Conservation (phyloP, 37 sponge, comb jelly and placozoan species). For the Halisarca cf. caerulea region DNA sequence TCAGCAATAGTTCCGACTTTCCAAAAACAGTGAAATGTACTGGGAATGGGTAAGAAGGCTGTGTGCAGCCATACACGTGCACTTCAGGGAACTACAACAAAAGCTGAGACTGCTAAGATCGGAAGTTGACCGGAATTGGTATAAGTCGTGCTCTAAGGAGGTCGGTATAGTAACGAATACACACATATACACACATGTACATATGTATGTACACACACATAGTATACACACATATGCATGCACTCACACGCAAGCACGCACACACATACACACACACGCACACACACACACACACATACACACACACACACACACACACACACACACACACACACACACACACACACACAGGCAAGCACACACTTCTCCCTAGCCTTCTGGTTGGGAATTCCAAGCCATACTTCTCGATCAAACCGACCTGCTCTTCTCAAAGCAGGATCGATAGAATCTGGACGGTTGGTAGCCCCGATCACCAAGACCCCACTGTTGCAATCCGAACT, state of each 20-base stretch:
- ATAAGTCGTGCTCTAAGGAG: too few relatives aligned
- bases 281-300: conserved; percentile 41
- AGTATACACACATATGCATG: background rate
- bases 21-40: too few relatives aligned
- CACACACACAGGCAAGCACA: conserved; percentile 35
- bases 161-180: too few relatives aligned
- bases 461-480: conserved; percentile 81
- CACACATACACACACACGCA: background rate
- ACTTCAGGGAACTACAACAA: too few relatives aligned
- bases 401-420: conserved; percentile 93
- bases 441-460: conserved; percentile 78
- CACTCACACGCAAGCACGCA: background rate
- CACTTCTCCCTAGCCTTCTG: conserved; percentile 70
- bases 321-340: conserved; percentile 53
- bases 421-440: conserved; percentile 93
- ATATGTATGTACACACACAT: too few relatives aligned
- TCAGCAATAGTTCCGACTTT: too few relatives aligned
- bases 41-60: too few relatives aligned
- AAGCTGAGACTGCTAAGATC: too few relatives aligned
- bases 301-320: conserved; percentile 56
- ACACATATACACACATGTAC: too few relatives aligned
- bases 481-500: background rate
- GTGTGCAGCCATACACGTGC: too few relatives aligned
- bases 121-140: too few relatives aligned
- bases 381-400: conserved; percentile 91